A percentile compares a stretch with the other conserved stretches of the same genome.
phyloP scores from a whole-genome alignment of 2,888 invertebrate species.

The Drosophila lacicola region DNA sequence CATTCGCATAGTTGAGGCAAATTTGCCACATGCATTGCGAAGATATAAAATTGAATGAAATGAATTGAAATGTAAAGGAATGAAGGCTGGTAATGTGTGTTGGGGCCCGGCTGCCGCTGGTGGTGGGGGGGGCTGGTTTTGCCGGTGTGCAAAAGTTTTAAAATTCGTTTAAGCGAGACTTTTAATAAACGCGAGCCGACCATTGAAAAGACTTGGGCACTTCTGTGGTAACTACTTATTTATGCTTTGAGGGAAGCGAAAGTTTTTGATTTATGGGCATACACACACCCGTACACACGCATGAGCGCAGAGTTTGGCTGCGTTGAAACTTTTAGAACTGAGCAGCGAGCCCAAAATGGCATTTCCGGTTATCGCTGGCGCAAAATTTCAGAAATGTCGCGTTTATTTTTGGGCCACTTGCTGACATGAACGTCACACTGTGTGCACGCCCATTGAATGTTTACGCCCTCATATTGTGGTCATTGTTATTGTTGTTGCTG shows the following conservation, averaged over 20 bases:
- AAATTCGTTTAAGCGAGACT: slow-evolving; percentile 48
- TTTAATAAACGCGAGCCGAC: slow-evolving; percentile 47
- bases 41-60: slow-evolving; percentile 37
- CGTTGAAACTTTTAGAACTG: slow-evolving; percentile 57
- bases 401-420: slow-evolving; percentile 57
- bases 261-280: slow-evolving; percentile 51
- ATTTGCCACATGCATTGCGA: slow-evolving; percentile 55
- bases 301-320: not conserved
- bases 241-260: slow-evolving; percentile 51
- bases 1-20: slow-evolving; percentile 57
- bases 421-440: slow-evolving; percentile 31
- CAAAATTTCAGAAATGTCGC: slow-evolving; percentile 68
- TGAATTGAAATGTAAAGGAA: slow-evolving; percentile 19
- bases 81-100: slow-evolving; percentile 3
- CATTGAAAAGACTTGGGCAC: slow-evolving; percentile 27
- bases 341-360: slow-evolving; percentile 55
- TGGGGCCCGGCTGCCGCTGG: not conserved
- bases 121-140: not conserved
- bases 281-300: slow-evolving; percentile 4
- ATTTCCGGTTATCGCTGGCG: slow-evolving; percentile 65
- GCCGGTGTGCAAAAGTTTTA: slow-evolving; percentile 25
- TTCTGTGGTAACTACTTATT: slow-evolving; percentile 42
- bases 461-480: slow-evolving; percentile 29
- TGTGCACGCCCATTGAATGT: slow-evolving; percentile 28
- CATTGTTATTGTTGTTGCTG: slow-evolving; percentile 25